Conservation (phyloP, 1,140 invertebrate genomes). For the Papilio dardanus region DNA sequence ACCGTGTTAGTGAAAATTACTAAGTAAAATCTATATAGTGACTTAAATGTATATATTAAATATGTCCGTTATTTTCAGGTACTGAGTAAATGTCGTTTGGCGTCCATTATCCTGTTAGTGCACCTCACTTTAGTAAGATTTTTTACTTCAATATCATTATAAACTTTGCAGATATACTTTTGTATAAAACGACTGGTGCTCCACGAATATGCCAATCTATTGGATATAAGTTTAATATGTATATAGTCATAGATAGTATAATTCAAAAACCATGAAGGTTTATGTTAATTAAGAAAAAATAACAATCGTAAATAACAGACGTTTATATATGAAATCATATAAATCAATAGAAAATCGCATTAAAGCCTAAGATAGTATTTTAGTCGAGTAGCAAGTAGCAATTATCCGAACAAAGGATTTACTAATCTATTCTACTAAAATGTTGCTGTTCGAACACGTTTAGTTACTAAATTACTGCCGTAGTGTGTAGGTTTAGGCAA, state of each 20-base stretch:
- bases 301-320: background rate
- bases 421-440: too few species aligned
- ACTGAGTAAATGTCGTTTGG: background rate
- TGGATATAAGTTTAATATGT: background rate
- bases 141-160: background rate
- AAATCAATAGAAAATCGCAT: too few species aligned
- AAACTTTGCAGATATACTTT: slow-evolving; percentile 11
- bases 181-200: background rate
- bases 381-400: too few species aligned
- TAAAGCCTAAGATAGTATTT: too few species aligned
- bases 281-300: background rate
- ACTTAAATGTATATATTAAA: background rate
- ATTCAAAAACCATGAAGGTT: background rate
- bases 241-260: background rate
- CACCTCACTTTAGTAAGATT: background rate
- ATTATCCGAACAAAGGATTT: too few species aligned
- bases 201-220: background rate
- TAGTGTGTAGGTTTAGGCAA: too few species aligned
- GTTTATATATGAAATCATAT: background rate
- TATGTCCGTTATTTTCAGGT: background rate
- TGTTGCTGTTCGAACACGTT: too few species aligned
- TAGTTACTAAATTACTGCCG: too few species aligned
- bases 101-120: background rate
- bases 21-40: background rate
- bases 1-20: too few species aligned